Evolutionary conservation across 2,113 vertebrate genomes (phyloP).

Genomic region (Clarias batrachus): DNA sequence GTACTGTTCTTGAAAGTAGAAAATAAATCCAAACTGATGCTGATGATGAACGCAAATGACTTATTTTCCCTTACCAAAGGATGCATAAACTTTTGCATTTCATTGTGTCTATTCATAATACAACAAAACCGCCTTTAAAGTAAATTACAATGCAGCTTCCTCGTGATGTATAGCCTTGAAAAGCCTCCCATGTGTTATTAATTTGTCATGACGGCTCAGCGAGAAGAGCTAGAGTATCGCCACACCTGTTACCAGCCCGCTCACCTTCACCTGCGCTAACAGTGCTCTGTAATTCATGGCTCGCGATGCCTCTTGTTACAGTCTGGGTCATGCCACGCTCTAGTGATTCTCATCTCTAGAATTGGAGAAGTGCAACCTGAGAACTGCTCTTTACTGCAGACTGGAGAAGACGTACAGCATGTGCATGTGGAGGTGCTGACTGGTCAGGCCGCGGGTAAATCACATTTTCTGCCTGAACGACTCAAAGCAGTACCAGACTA

Average conservation of each 20-base stretch:
- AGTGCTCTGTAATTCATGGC: constrained; percentile 54
- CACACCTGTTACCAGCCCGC: constrained; percentile 15
- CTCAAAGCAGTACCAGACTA: constrained; percentile 13
- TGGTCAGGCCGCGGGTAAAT: constrained; percentile 38
- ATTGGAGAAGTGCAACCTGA: constrained; percentile 26
- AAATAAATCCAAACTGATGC: no score
- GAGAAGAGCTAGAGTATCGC: constrained; percentile 4
- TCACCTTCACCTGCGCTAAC: neutral
- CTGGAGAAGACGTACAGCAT: constrained; percentile 9
- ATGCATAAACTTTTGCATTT: neutral
- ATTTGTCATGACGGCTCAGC: constrained; percentile 25
- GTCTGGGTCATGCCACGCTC: constrained; percentile 22
- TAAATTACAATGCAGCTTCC: neutral
- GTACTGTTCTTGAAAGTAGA: no score
- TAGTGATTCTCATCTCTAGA: constrained; percentile 12
- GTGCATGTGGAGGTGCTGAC: constrained; percentile 13
- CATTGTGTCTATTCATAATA: neutral
- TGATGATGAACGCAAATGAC: no score
- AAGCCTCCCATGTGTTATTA: constrained; percentile 15
- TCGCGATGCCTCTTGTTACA: constrained; percentile 48
- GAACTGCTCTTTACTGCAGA: constrained; percentile 11
- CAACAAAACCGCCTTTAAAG: no score
- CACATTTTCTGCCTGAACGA: constrained; percentile 33
- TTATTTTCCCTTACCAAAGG: neutral
- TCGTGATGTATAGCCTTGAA: neutral